Evolutionary conservation across 64 coral and sea anemone genomes (phyloP).

Genomic region (Pachyseris speciosa): DNA sequence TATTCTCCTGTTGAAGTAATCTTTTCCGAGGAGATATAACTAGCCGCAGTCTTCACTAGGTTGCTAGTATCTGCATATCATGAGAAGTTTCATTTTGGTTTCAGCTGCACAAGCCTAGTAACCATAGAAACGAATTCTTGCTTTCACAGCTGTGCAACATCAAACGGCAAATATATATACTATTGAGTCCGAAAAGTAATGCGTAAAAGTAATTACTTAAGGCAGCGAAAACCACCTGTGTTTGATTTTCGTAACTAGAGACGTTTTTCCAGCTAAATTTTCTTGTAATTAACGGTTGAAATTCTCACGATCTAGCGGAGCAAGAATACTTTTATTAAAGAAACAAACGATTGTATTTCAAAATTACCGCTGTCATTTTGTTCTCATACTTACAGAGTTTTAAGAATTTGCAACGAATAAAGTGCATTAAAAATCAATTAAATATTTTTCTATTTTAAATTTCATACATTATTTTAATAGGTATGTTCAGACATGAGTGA

Average conservation of each 20-base stretch:
- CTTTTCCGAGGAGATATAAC: not conserved
- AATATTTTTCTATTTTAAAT: too few species aligned
- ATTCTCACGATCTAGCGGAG: not conserved
- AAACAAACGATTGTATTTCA: too few species aligned
- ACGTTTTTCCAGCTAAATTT: not conserved
- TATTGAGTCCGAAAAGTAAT: not conserved
- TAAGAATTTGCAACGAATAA: too few species aligned
- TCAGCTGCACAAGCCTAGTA: conserved; percentile 7
- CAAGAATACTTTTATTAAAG: too few species aligned
- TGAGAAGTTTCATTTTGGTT: not conserved
- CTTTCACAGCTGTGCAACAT: conserved; percentile 37
- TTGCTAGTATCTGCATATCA: not conserved
- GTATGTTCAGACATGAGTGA: too few species aligned
- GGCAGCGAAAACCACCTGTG: not conserved
- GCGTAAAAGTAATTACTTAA: not conserved
- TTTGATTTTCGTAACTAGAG: not conserved
- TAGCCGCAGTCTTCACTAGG: not conserved
- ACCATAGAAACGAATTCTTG: not conserved
- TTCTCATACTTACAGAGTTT: too few species aligned
- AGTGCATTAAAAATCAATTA: too few species aligned
- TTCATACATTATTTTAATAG: too few species aligned
- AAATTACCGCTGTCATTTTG: too few species aligned
- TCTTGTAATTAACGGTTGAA: not conserved
- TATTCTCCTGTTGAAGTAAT: not conserved
- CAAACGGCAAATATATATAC: not conserved